phyloP scores from a whole-genome alignment of 1,140 invertebrate genomes.

The Drosophila tristis region DNA sequence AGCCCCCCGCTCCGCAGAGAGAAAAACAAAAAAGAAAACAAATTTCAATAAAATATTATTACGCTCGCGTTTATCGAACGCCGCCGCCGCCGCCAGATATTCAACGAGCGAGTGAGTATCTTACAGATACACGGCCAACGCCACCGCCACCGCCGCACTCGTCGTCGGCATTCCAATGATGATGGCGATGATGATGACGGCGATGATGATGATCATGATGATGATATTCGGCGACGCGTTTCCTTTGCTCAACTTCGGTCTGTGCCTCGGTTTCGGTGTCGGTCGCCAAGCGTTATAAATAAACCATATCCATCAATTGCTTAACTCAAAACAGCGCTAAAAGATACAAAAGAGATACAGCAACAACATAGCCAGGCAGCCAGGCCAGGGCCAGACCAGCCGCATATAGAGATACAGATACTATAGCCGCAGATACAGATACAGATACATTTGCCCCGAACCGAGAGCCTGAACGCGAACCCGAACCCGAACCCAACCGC shows the following conservation, averaged over 20 bases:
- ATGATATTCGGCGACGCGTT: slow-evolving; percentile 31
- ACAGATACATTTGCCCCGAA: slow-evolving; percentile 53
- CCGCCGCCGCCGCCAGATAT: background rate
- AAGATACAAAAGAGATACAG: slow-evolving; percentile 78
- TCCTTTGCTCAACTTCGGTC: slow-evolving; percentile 31
- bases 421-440: too few relatives aligned
- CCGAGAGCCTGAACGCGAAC: slow-evolving; percentile 18
- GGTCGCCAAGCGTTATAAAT: slow-evolving; percentile 82
- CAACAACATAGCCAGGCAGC: slow-evolving; percentile 13
- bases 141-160: slow-evolving; percentile 47
- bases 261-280: slow-evolving; percentile 57
- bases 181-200: slow-evolving; percentile 25
- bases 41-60: slow-evolving; percentile 83
- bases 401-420: slow-evolving; percentile 63
- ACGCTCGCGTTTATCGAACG: slow-evolving; percentile 81
- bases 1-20: background rate
- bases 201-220: slow-evolving; percentile 26
- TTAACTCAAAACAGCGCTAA: slow-evolving; percentile 82
- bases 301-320: slow-evolving; percentile 83
- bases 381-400: slow-evolving; percentile 32
- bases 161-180: slow-evolving; percentile 39
- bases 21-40: slow-evolving; percentile 63
- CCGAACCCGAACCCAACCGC: slow-evolving; percentile 52
- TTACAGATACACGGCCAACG: slow-evolving; percentile 66
- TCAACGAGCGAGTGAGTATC: slow-evolving; percentile 47